A percentile compares a stretch with the other conserved stretches of the same genome.
phyloP scores from a whole-genome alignment of 1,140 invertebrate genomes.

The Bombus pyrosoma region DNA sequence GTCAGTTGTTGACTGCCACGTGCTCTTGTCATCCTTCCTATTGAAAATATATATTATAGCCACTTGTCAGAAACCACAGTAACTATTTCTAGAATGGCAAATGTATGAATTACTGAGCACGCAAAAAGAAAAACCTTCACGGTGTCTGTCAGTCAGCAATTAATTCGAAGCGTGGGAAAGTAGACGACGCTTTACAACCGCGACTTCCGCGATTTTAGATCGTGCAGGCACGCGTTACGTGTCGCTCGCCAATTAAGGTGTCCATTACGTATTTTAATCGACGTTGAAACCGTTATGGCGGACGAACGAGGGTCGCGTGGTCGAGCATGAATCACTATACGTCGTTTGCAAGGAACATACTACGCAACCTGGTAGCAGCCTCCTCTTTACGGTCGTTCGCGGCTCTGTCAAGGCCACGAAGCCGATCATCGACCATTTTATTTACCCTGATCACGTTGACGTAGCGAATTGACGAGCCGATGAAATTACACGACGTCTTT shows the following conservation, averaged over 20 bases:
- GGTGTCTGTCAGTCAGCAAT: not conserved
- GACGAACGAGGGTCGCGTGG: conserved; percentile 1
- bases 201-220: conserved; percentile 26
- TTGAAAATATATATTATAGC: not conserved
- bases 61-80: not conserved
- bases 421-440: conserved; percentile 11
- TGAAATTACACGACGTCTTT: not conserved
- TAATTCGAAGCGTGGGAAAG: conserved; percentile 51
- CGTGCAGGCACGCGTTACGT: conserved; percentile 31
- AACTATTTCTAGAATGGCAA: no score
- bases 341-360: conserved; percentile 35
- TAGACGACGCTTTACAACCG: no score
- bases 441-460: not conserved
- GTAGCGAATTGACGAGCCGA: not conserved
- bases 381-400: conserved; percentile 47
- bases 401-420: conserved; percentile 42
- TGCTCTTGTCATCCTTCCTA: not conserved
- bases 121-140: not conserved
- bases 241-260: conserved; percentile 57
- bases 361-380: not conserved
- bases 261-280: conserved; percentile 66
- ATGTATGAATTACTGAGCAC: not conserved
- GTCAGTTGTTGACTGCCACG: not conserved
- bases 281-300: conserved; percentile 50
- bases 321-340: conserved; percentile 52